phyloP scores from a whole-genome alignment of 2,113 vertebrate species.

The Morone saxatilis region DNA sequence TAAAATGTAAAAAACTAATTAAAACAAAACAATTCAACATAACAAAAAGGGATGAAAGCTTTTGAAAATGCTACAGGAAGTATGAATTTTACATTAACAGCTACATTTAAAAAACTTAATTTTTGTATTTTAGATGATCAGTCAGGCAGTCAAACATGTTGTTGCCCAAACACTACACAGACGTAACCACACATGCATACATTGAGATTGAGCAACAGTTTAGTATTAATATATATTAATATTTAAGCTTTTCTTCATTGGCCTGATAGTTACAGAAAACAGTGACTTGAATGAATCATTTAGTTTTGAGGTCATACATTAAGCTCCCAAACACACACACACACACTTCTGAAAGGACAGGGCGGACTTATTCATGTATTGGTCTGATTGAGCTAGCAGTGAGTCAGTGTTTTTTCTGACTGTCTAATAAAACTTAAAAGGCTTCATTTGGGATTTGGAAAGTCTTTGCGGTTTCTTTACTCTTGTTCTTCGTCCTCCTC shows the following conservation, averaged over 20 bases:
- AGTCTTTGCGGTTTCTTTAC: background rate
- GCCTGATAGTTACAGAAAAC: background rate
- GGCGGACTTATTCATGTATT: background rate
- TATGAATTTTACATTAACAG: background rate
- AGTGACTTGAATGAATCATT: background rate
- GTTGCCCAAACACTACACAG: background rate
- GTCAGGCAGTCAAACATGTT: background rate
- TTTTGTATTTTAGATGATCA: background rate
- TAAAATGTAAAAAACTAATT: too few relatives aligned
- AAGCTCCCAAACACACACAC: background rate
- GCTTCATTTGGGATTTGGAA: slow-evolving; percentile 21
- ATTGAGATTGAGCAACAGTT: too few relatives aligned
- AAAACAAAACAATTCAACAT: too few relatives aligned
- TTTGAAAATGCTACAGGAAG: background rate
- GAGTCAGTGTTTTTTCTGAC: background rate
- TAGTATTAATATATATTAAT: background rate
- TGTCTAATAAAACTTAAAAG: slow-evolving; percentile 40
- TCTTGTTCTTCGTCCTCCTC: background rate
- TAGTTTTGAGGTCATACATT: background rate
- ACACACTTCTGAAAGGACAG: background rate
- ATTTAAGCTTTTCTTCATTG: background rate
- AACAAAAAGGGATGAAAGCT: background rate
- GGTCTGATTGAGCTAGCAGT: background rate
- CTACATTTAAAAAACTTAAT: background rate
- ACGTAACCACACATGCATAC: background rate